These are phyloP conservation scores for Siniperca undulata DNA, from an alignment of 2,797 vertebrate genomes.

Conservation along the genomic window DNA sequence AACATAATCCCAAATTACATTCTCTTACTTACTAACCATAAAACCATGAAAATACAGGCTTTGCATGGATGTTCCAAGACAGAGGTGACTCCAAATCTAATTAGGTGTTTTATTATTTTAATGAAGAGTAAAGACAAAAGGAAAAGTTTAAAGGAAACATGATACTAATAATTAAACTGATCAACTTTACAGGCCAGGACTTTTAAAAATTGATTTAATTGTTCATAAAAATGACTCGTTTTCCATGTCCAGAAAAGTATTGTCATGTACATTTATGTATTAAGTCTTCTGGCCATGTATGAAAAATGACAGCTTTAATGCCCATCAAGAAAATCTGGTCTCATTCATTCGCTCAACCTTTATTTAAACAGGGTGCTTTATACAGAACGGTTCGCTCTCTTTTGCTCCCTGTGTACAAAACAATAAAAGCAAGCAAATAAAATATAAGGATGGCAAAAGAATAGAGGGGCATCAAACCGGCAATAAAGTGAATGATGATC, in stretches of 20 bases:
- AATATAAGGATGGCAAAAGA: not conserved
- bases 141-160: not conserved
- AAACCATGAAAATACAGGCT: not conserved
- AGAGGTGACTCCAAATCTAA: not conserved
- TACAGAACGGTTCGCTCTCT: no score
- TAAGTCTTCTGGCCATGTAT: not conserved
- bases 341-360: not conserved
- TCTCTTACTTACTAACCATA: no score
- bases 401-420: no score
- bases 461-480: not conserved
- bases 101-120: not conserved
- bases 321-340: not conserved
- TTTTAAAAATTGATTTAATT: no score
- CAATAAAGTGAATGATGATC: no score
- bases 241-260: not conserved
- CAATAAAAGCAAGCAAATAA: not conserved
- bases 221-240: not conserved
- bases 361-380: not conserved
- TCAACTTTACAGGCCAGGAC: not conserved
- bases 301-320: not conserved
- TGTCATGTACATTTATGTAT: no score
- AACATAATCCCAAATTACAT: no score
- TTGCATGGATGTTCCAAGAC: not conserved
- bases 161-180: not conserved
- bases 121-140: not conserved